Conservation (phyloP, 1,140 invertebrate genomes). For the Hirudo medicinalis region DNA sequence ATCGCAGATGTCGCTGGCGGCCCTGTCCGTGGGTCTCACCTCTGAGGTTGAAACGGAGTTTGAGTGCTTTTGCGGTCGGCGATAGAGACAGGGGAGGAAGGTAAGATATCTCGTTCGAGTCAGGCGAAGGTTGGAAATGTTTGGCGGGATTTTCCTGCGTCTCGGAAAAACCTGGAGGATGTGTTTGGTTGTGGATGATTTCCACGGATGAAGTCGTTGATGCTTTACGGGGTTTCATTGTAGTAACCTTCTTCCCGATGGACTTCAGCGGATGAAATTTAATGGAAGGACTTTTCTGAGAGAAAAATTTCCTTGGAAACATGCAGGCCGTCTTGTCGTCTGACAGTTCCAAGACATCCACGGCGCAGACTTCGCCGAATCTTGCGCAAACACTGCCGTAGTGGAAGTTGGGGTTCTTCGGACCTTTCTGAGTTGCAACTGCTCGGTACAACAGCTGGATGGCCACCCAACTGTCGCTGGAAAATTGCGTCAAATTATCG, state of each 20-base stretch:
- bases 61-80: background rate
- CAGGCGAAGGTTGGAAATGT: no score
- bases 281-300: no score
- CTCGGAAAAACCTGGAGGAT: no score
- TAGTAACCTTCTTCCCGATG: no score
- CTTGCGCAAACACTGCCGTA: slow-evolving; percentile 16
- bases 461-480: background rate
- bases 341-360: slow-evolving; percentile 6
- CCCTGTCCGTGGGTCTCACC: slow-evolving; percentile 1
- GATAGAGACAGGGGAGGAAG: background rate
- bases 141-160: no score
- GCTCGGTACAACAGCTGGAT: background rate
- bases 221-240: no score
- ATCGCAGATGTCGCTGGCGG: background rate
- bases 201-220: no score
- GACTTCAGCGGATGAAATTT: no score
- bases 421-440: background rate
- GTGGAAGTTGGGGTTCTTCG: background rate
- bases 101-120: background rate
- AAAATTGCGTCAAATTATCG: background rate
- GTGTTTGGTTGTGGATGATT: no score
- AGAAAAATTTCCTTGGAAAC: no score
- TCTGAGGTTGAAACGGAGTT: background rate
- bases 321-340: slow-evolving; percentile 7
- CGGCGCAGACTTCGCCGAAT: slow-evolving; percentile 1